Conservation (phyloP, 2,888 invertebrate species). For the Coelinius sp. region DNA sequence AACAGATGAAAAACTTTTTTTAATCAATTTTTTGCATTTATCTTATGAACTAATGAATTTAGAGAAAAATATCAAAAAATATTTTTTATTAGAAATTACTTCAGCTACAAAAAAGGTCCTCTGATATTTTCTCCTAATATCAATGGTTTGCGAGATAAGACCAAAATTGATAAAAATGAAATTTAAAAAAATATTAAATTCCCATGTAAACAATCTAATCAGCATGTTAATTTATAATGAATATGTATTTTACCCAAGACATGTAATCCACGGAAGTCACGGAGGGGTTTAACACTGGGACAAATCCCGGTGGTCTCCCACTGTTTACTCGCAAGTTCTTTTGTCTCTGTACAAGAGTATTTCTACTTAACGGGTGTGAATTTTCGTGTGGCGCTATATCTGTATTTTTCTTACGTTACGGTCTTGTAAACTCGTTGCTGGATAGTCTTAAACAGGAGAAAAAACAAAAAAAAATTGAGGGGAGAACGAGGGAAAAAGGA, state of each 20-base stretch:
- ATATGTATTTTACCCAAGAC: not conserved
- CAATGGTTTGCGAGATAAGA: not conserved
- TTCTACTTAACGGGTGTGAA: constrained; percentile 17
- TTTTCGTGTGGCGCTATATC: not conserved
- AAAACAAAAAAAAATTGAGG: not conserved
- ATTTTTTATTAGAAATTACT: no score
- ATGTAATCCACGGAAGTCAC: constrained; percentile 9
- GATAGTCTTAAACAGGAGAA: not conserved
- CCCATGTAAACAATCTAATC: not conserved
- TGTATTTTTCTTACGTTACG: not conserved
- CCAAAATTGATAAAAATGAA: not conserved
- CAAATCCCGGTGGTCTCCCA: not conserved
- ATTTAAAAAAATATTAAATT: constrained; percentile 1
- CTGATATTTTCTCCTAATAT: no score
- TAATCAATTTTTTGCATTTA: no score
- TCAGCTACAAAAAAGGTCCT: no score
- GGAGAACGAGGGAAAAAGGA: not conserved
- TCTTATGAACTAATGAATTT: no score
- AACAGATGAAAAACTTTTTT: no score
- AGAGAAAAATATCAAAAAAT: no score
- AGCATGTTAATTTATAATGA: constrained; percentile 10
- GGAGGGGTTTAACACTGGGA: not conserved
- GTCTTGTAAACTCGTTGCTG: constrained; percentile 6
- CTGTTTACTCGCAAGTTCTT: constrained; percentile 13
- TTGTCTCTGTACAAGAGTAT: constrained; percentile 4